Evolutionary conservation across 2,888 invertebrate genomes (phyloP), one percentile per base, ranked within the genome.

Genomic region (Chloroclystis v-ata): DNA sequence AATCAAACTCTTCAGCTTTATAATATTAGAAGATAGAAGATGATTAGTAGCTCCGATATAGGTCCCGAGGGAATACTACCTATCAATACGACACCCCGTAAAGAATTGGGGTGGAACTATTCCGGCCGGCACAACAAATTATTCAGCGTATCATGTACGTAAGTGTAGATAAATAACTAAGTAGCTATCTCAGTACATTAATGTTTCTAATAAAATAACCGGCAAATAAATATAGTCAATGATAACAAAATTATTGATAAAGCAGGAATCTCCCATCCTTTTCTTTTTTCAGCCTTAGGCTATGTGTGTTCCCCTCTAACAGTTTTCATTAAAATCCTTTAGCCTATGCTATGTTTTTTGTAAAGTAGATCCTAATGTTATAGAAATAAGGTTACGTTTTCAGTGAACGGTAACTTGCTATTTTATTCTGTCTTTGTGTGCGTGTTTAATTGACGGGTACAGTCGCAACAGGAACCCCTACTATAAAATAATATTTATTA

Each of bases 141-240:
- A n/a, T n/a, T n/a, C n/a, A n/a, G 85, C 86, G 85, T 83, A 84
- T 76, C 84, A 81, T 79, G 70, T 78, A 70, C 70, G 72, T 32
- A 33, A 14, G n/a, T 14, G 4, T 33, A 13, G n/a, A 16, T 33
- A 16, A 33, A 33, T 32, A 32, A 32, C 4, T 13, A 32, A 4
- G 4, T 4, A 30, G 4, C 20, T 20, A 20, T 6, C 26, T 26
- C 8, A 26, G 2, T 20, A 8, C 16, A 33, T 14, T 32, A 16
- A 33, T 20, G 1, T 7, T 1, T 4, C 9, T 33, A 33, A 6
- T 33, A 20, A 33, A 33, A 33, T 2, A 10, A 20, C 33, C 10
- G 2, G 16, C 20, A 20, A 33, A 33, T 35, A 35, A 35, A 26
- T n/a, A n/a, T 39, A 42, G 32, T 25, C 28, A 26, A 20, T 33